Percentiles rank a stretch among this genome's conserved stretches.
phyloP scores from a whole-genome alignment of 2,113 vertebrate genomes.

The Notarius lentiginosus region DNA sequence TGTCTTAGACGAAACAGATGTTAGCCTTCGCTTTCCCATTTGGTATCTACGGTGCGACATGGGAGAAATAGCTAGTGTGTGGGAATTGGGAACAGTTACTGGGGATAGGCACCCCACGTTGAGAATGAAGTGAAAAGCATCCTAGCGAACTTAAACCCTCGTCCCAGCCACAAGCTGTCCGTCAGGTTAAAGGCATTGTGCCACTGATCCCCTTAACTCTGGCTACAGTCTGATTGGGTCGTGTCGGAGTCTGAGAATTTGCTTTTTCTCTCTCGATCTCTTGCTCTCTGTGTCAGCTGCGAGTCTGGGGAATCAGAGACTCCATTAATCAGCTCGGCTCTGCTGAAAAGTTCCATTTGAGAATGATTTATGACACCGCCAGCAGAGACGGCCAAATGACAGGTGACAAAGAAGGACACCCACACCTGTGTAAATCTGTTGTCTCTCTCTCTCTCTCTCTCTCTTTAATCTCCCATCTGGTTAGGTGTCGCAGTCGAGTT shows the following conservation, averaged over 20 bases:
- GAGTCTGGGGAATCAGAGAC: slow-evolving; percentile 45
- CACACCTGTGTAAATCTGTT: slow-evolving; percentile 75
- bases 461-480: slow-evolving; percentile 58
- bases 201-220: slow-evolving; percentile 28
- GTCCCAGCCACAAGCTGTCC: slow-evolving; percentile 4
- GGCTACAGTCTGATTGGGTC: slow-evolving; percentile 38
- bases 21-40: background rate
- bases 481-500: slow-evolving; percentile 52
- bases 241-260: slow-evolving; percentile 30
- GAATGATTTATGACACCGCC: slow-evolving; percentile 74
- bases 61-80: background rate
- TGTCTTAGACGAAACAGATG: background rate
- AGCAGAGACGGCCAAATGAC: slow-evolving; percentile 71
- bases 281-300: slow-evolving; percentile 44
- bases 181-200: slow-evolving; percentile 21
- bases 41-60: background rate
- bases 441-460: slow-evolving; percentile 6
- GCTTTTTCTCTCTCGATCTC: slow-evolving; percentile 22
- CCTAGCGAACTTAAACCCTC: background rate
- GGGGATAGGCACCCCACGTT: background rate
- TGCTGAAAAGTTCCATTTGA: slow-evolving; percentile 78
- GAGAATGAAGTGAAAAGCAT: background rate
- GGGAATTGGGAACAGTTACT: background rate
- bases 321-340: slow-evolving; percentile 75
- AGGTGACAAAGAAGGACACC: slow-evolving; percentile 79